Evolutionary conservation across 2,797 vertebrate species (phyloP), one percentile per base, ranked within the genome.

Genomic region (Sebastes hubbsi): DNA sequence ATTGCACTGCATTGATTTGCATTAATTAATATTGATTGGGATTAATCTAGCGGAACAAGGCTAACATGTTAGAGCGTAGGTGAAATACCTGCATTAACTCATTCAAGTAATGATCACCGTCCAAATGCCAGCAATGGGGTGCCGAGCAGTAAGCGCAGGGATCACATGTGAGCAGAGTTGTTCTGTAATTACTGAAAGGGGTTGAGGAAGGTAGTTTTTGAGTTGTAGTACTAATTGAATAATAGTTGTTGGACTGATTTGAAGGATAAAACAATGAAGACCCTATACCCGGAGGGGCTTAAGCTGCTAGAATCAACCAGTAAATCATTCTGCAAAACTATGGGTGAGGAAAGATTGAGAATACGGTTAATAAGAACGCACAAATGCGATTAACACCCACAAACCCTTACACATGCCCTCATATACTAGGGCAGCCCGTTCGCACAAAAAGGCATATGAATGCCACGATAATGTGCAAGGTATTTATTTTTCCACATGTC

Each of bases 1-100:
- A 89, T 89, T 89, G 78, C 70, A 81, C 60, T 58, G 77, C 80
- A 94, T 93, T 80, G 89, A 94, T 94, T 87, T 78, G 75, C 88
- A 92, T 92, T 93, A 94, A 95, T 94, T 92, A 92, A 89, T 90
- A 95, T 95, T 87, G 94, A 96, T 91, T 86, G 52, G 64, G 84
- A 90, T 91, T 91, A 92, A 95, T 94, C 79, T 89, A 78, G 89
- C 68, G 68, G 81, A 91, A 89, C 80, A 59, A 79, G 69, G 77
- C 73, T 75, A 78, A 77, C 81, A 81, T 88, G 61, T 70, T 73
- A 70, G 81, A 80, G 42, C 56, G 86, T 72, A 85, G 67, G 78
- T 81, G 76, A 82, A 91, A 83, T 75, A 79, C 72, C n/a, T 64
- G 56, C 72, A 75, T n/a, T 60, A 46, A 58, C 29, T 84, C 24